phyloP scores from a whole-genome alignment of 2,113 vertebrate genomes.

The Poeciliopsis retropinna region DNA sequence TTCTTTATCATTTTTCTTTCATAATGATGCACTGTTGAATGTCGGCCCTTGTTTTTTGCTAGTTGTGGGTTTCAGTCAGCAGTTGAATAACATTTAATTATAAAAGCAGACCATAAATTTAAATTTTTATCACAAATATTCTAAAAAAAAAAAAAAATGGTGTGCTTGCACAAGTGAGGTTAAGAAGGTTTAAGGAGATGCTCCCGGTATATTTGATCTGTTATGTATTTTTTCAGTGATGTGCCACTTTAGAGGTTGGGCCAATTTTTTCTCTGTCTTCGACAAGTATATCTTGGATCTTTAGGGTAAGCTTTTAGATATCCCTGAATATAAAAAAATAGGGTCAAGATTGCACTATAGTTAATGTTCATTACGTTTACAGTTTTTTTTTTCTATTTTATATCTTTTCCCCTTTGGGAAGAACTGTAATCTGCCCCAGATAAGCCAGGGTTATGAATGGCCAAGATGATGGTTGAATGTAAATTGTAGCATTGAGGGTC shows the following conservation, averaged over 20 bases:
- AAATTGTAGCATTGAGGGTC: conserved; percentile 64
- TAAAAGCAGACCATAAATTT: conserved; percentile 17
- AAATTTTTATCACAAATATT: background rate
- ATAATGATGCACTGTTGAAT: conserved; percentile 27
- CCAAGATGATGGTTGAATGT: conserved; percentile 69
- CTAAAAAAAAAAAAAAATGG: background rate
- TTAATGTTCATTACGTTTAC: conserved; percentile 66
- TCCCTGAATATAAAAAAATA: conserved; percentile 60
- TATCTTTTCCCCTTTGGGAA: conserved; percentile 19
- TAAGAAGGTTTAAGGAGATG: background rate
- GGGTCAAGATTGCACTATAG: conserved; percentile 76
- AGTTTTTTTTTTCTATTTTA: conserved; percentile 46
- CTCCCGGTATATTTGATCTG: conserved; percentile 26
- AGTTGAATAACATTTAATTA: conserved; percentile 34
- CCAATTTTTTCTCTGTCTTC: conserved; percentile 37
- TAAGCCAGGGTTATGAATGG: conserved; percentile 39
- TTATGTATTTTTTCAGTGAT: conserved; percentile 24
- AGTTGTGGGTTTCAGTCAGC: conserved; percentile 6
- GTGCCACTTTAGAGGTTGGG: conserved; percentile 47
- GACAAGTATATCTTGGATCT: conserved; percentile 21
- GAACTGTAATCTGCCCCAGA: conserved; percentile 53
- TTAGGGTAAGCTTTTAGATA: conserved; percentile 51
- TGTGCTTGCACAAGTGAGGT: background rate
- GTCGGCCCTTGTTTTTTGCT: conserved; percentile 19
- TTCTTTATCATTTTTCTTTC: conserved; percentile 26